Base-by-base conservation (phyloP, 2,113 vertebrate species). In the mouse (Mus musculus) region DNA sequence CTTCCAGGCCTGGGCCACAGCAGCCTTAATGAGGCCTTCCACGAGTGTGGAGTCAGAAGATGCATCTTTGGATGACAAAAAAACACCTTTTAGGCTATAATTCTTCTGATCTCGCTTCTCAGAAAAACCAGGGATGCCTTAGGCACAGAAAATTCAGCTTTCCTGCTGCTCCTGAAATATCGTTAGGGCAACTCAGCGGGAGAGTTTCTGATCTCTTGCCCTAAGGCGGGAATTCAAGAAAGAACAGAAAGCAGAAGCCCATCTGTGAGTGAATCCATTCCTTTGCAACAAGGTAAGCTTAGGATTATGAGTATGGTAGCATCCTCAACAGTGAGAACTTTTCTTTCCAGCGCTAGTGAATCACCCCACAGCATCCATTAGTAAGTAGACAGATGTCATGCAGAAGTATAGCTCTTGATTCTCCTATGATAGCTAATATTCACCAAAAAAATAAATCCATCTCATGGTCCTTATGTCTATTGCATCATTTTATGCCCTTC, bases 101-200 rank as follows among this genome's bases (percentile, higher is more conserved):
- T 95, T 77, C 85, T 95, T 96, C 36, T 67, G 24, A 95, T 97
- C 71, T 92, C 59, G 22, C 56, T 76, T 90, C 59, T 88, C 90
- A 73, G 54, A 42, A 33, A 81, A 94, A 91, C 72, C 71, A 24
- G 4, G 46, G 4, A 95, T 78, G 82, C 77, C 86, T 65, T 33
- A 84, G 84, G 90, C 67, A 73, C 11, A 56, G 75, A 96, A 94
- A 97, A 39, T 33, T 30, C 77, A 94, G 46, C 36, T 72, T 96
- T 65, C 76, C 65, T 90, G 20, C 54, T 73, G 72, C 26, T 81
- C 30, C 52, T 8, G 76, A 89, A 96, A 81, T 81, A 88, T 30
- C 42, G 61, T 91, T 75, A 96, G 75, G 86, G 49, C 71, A 96
- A 10, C 36, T 77, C 89, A 24, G 11, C 24, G 30, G 77, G 59